Base-by-base conservation (phyloP, 2,888 invertebrate genomes). In the Pimpla rufipes region DNA sequence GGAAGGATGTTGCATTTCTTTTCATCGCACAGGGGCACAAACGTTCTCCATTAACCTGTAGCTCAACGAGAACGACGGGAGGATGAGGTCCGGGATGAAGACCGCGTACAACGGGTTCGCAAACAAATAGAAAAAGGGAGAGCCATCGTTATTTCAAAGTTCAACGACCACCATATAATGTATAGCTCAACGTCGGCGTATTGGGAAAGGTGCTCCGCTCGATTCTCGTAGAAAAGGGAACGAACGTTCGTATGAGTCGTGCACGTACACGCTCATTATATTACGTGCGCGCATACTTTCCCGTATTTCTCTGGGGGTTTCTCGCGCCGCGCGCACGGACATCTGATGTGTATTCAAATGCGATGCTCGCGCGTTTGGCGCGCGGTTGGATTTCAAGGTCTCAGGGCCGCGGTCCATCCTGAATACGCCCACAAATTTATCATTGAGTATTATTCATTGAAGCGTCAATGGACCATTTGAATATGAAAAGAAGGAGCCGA, bases 371-470 rank as follows among this genome's bases (percentile, higher is more conserved):
- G 87, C 88, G 89, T 88, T 91, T 90, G 88, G 86, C 89, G 88
- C 86, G 88, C 89, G 89, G 89, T 90, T 90, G 88, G 88, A 90
- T 91, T 90, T 90, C 91, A 91, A 91, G 90, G 91, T 91, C 90
- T 87, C 85, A 85, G 87, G 86, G 75, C 18, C 87, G 87, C 87
- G 89, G 90, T 91, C 90, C 90, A 91, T 91, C 91, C 90, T 91
- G 93, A 92, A 92, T 92, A 92, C 93, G 92, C 93, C 93, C 90
- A 92, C 92, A 92, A 93, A 93, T 93, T 93, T 92, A 93, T 93
- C 92, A 93, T 93, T 90, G 93, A 93, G 91, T 91, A 93, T 93
- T 93, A 93, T 93, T 93, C 93, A 93, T 93, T 93, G 92, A 90
- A 92, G 91, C 92, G 92, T 92, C 93, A 93, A 93, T 93, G 92